These are phyloP conservation scores for Artemisiospiza belli DNA, from an alignment of 2,113 vertebrate species.

Conservation along the genomic window DNA sequence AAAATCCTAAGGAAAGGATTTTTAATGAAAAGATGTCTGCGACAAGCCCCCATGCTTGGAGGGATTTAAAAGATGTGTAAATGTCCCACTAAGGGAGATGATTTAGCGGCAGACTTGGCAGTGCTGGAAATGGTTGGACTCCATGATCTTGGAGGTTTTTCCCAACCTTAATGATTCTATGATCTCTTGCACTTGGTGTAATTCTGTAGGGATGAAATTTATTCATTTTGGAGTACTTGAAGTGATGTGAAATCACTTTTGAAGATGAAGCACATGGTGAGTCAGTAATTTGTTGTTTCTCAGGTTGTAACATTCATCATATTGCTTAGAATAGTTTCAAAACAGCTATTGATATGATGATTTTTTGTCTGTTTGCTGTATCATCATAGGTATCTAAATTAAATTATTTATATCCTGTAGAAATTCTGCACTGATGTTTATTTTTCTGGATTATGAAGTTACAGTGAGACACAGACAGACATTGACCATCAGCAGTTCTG, in stretches of 20 bases:
- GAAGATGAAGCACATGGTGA: not conserved
- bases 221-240: not conserved
- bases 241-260: conserved; percentile 44
- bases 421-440: not conserved
- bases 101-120: not conserved
- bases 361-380: not conserved
- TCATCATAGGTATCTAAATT: not conserved
- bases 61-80: not conserved
- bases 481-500: not conserved
- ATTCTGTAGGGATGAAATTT: conserved; percentile 5
- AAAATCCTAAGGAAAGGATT: too few species aligned
- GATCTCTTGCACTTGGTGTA: not conserved
- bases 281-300: conserved; percentile 3
- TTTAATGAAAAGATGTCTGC: too few species aligned
- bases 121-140: not conserved
- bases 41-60: not conserved
- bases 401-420: not conserved
- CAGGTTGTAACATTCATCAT: not conserved
- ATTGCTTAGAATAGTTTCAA: not conserved
- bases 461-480: not conserved
- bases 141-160: not conserved
- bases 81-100: not conserved
- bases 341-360: not conserved
- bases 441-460: not conserved
- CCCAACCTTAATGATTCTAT: not conserved